Evolutionary conservation across 2,113 vertebrate species (phyloP).

Genomic region (Malurus alboscapulatus): DNA sequence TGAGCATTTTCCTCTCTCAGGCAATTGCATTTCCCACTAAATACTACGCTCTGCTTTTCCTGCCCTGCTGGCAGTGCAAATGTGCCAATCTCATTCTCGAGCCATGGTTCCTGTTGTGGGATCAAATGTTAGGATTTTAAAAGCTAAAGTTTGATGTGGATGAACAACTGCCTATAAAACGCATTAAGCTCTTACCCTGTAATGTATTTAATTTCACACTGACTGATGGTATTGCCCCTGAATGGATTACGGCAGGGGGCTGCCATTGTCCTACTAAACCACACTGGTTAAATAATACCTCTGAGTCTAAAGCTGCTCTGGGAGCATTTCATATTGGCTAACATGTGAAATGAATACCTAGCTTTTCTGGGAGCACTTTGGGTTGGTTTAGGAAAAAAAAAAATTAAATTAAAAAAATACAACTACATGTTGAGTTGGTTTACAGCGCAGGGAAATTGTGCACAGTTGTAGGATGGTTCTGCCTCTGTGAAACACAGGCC

Average conservation of each 20-base stretch:
- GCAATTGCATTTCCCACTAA: conserved; percentile 43
- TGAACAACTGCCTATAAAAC: conserved; percentile 95
- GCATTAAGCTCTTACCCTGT: conserved; percentile 88
- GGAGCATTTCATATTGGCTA: conserved; percentile 64
- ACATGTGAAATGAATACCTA: conserved; percentile 68
- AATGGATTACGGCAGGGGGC: conserved; percentile 78
- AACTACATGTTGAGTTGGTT: conserved; percentile 24
- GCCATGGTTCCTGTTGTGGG: conserved; percentile 80
- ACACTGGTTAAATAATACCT: conserved; percentile 75
- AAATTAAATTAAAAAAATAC: background rate
- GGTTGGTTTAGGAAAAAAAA: background rate
- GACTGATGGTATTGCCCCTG: conserved; percentile 86
- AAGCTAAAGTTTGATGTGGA: conserved; percentile 92
- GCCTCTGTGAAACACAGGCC: background rate
- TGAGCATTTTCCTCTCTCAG: conserved; percentile 34
- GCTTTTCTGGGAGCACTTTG: conserved; percentile 60
- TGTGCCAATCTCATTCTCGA: conserved; percentile 69
- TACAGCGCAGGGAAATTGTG: background rate
- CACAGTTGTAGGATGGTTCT: background rate
- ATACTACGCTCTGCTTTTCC: conserved; percentile 34
- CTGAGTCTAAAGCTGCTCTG: conserved; percentile 65
- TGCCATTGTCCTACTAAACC: conserved; percentile 76
- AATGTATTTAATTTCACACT: conserved; percentile 98
- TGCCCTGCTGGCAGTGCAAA: conserved; percentile 62
- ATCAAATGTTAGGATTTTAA: conserved; percentile 92